Evolutionary conservation across 2,888 invertebrate species (phyloP), one percentile per base, ranked within the genome.

Genomic region (Anthoptus insignis): DNA sequence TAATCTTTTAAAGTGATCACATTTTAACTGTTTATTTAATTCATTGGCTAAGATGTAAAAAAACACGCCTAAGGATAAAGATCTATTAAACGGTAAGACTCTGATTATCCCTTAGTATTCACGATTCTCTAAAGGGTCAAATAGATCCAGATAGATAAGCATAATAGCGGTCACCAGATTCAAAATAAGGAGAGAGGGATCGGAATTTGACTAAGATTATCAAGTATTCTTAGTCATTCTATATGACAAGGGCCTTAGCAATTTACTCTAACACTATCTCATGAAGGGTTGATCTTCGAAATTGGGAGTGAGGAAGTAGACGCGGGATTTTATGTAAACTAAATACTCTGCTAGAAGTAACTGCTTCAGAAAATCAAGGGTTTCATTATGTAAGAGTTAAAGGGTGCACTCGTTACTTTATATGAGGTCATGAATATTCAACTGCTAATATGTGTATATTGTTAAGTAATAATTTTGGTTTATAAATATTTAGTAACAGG

Each of bases 361-460:
- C 57, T 45, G 19, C 29, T 29, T 45, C 21, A 57, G 7, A 29
- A 45, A 19, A 39, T 21, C 45, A n/a, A 19, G 39, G 42, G 57
- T 45, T 27, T 22, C 21, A 57, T 45, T 57, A 29, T 57, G 14
- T n/a, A 7, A 8, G 45, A 57, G 27, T 42, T 32, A 45, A 9
- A 13, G 24, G 32, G 57, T 19, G 19, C 27, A 45, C 19, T 21
- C 57, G 24, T 57, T 57, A 57, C 21, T 45, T 57, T 57, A 57
- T 45, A 57, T 45, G 45, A 29, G 13, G n/a, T 45, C 57, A 57
- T 57, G 57, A 57, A 57, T 57, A 45, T 45, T 42, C n/a, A n/a
- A n/a, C n/a, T n/a, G n/a, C 29, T 29, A 19, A n/a, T 9, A 21
- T 13, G 13, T 5, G 13, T 1, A 13, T 32, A 57, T 45, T 57